Percentiles rank a stretch among this genome's conserved stretches.
phyloP scores from a whole-genome alignment of 1,140 invertebrate genomes.

The Platorchestia sp. region DNA sequence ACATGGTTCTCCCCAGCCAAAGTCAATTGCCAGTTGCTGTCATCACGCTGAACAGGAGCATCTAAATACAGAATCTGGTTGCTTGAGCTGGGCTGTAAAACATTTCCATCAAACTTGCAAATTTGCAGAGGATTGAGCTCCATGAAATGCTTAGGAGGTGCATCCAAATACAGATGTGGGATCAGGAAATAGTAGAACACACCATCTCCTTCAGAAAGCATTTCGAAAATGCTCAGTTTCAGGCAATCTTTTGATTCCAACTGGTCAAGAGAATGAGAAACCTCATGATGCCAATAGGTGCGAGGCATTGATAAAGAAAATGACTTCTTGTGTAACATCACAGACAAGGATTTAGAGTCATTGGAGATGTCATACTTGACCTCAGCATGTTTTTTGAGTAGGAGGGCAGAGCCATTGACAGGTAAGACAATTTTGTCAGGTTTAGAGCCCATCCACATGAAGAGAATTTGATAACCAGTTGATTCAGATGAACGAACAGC shows the following conservation, averaged over 20 bases:
- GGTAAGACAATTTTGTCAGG: conserved; percentile 30
- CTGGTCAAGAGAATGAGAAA: background rate
- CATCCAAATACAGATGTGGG: background rate
- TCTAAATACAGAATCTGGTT: background rate
- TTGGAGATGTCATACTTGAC: background rate
- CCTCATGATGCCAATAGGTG: background rate
- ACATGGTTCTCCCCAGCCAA: background rate
- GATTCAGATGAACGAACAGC: conserved; percentile 2
- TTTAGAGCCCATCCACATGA: conserved; percentile 34
- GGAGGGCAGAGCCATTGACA: background rate
- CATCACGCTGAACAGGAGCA: background rate
- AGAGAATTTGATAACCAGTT: conserved; percentile 41
- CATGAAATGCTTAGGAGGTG: background rate
- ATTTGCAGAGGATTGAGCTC: background rate
- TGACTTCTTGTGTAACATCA: background rate
- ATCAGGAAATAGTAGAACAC: background rate
- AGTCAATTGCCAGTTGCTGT: background rate
- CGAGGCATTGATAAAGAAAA: background rate
- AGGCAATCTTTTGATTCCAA: background rate
- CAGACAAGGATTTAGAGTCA: background rate
- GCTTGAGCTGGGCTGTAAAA: background rate
- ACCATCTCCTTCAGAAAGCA: background rate
- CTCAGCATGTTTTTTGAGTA: background rate
- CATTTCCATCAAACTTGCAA: background rate
- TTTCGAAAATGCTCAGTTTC: background rate